Percentiles rank a stretch among this genome's conserved stretches.
phyloP scores from a whole-genome alignment of 2,113 vertebrate genomes.

The Lepus americanus region DNA sequence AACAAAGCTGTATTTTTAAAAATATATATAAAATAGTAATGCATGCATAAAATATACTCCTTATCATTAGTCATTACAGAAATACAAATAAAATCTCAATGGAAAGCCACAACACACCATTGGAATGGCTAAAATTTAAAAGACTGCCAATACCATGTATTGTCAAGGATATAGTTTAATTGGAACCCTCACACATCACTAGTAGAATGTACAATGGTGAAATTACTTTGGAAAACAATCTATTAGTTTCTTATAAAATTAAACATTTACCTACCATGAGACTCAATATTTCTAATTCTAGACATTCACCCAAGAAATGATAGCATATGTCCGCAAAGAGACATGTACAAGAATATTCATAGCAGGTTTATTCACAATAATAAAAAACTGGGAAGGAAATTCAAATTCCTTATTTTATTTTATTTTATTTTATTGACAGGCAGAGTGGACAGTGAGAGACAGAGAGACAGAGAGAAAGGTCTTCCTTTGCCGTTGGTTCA shows the following conservation, averaged over 20 bases:
- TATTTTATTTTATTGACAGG: too few relatives aligned
- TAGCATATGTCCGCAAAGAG: not conserved
- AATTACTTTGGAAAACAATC: constrained; percentile 15
- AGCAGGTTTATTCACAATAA: constrained; percentile 12
- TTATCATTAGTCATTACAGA: not conserved
- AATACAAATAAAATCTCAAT: constrained; percentile 34
- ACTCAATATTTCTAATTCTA: constrained; percentile 31
- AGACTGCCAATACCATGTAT: not conserved
- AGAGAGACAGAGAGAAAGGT: too few relatives aligned
- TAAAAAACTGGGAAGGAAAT: constrained; percentile 24
- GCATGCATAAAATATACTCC: not conserved
- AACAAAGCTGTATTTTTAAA: not conserved
- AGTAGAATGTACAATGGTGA: not conserved
- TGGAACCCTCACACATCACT: not conserved
- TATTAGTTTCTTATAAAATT: constrained; percentile 37
- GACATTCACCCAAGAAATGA: constrained; percentile 1
- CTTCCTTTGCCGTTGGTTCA: too few relatives aligned
- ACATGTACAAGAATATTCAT: not conserved
- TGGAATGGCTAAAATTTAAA: not conserved
- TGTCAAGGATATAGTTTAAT: not conserved
- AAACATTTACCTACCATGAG: constrained; percentile 7
- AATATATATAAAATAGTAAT: not conserved
- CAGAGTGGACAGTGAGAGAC: too few relatives aligned
- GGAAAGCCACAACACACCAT: not conserved
- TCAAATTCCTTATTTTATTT: not conserved